phyloP scores from a whole-genome alignment of 2,113 vertebrate species.

The Oxygymnocypris stewartii region DNA sequence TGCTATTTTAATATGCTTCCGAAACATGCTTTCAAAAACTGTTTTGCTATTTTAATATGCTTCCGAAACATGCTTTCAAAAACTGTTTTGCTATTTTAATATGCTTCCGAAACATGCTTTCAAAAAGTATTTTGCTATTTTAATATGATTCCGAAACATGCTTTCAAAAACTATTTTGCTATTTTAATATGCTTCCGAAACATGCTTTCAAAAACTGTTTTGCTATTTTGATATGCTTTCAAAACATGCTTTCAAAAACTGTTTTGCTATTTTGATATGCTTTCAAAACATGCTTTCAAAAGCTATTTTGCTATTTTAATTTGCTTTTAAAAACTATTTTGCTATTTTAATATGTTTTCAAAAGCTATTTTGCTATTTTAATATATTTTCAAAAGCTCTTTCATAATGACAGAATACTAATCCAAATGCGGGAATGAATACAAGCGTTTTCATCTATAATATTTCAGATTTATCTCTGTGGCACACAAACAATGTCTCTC shows the following conservation, averaged over 20 bases:
- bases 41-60: too few species aligned
- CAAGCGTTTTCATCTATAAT: background rate
- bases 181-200: background rate
- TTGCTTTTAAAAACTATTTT: background rate
- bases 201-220: too few species aligned
- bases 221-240: background rate
- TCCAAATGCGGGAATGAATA: background rate
- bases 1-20: too few species aligned
- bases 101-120: too few species aligned
- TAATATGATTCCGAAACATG: too few species aligned
- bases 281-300: background rate
- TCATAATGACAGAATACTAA: background rate
- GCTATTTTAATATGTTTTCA: background rate
- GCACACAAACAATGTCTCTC: background rate
- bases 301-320: background rate
- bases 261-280: background rate
- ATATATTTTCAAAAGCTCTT: background rate
- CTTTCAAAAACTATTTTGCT: too few species aligned
- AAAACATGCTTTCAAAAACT: background rate
- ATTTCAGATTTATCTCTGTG: background rate
- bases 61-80: too few species aligned
- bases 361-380: background rate
- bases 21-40: too few species aligned
- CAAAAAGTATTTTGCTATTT: too few species aligned
- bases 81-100: too few species aligned